These are phyloP conservation scores for Prosapia bicincta DNA, from an alignment of 2,888 invertebrate species.

Conservation along the genomic window DNA sequence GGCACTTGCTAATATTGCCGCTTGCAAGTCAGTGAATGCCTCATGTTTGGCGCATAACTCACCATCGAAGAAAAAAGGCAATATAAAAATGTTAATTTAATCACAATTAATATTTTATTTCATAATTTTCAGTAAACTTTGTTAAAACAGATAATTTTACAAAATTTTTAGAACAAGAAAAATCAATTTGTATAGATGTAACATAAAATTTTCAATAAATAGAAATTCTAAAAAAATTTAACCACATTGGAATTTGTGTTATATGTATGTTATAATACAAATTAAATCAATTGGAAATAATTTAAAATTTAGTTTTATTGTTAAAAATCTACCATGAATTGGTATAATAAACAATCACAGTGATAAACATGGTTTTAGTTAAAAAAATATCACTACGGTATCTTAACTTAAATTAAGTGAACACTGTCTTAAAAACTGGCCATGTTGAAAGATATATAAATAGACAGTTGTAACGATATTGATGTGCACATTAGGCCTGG, in stretches of 20 bases:
- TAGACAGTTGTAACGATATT: conserved; percentile 3
- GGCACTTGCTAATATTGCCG: too few relatives aligned
- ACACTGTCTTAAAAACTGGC: neutral
- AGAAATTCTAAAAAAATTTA: neutral
- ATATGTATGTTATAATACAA: neutral
- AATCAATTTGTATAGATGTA: neutral
- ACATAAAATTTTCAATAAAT: neutral
- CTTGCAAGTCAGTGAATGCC: too few relatives aligned
- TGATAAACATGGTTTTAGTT: neutral
- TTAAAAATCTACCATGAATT: neutral
- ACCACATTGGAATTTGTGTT: neutral
- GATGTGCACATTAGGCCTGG: conserved; percentile 7
- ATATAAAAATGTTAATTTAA: neutral
- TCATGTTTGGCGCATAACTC: too few relatives aligned
- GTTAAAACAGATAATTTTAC: neutral
- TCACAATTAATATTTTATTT: neutral
- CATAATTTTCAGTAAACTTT: neutral
- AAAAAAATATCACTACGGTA: neutral
- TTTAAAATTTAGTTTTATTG: neutral
- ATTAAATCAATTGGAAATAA: neutral
- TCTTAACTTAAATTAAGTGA: conserved; percentile 1
- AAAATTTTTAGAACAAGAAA: neutral
- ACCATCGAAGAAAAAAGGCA: too few relatives aligned
- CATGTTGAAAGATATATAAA: neutral
- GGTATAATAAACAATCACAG: neutral